A percentile compares a stretch with the other conserved stretches of the same genome.
phyloP scores from a whole-genome alignment of 2,888 invertebrate species.

The Sisyra nigra region DNA sequence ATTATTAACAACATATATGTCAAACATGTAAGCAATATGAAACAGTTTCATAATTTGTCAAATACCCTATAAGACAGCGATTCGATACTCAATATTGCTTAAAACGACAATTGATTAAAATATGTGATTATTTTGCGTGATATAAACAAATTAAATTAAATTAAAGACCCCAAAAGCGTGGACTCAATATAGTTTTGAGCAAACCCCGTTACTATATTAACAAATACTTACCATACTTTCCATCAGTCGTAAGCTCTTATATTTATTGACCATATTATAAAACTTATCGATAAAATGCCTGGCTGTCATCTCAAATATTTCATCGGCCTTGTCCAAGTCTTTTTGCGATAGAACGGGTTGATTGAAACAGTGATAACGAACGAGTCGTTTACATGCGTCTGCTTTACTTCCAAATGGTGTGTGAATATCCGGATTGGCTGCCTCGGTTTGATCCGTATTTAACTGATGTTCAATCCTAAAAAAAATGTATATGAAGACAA shows the following conservation, averaged over 20 bases:
- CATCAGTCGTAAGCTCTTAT: constrained; percentile 51
- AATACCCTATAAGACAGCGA: no score
- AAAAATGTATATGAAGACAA: constrained; percentile 11
- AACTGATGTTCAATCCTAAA: constrained; percentile 57
- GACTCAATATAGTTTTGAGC: no score
- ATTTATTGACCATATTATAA: constrained; percentile 54
- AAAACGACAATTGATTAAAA: no score
- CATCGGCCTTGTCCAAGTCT: constrained; percentile 49
- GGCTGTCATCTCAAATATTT: constrained; percentile 50
- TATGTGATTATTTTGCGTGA: no score
- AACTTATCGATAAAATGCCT: constrained; percentile 52
- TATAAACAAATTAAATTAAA: no score
- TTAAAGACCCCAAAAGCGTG: no score
- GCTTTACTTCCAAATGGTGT: constrained; percentile 52
- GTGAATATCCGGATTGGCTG: constrained; percentile 53
- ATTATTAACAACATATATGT: no score
- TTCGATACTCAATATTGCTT: no score
- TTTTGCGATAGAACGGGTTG: constrained; percentile 43
- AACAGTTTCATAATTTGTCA: no score
- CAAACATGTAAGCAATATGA: no score
- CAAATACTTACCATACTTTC: constrained; percentile 55
- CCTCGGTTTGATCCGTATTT: constrained; percentile 57
- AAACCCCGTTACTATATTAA: no score
- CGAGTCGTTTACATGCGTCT: constrained; percentile 58
- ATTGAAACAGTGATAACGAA: constrained; percentile 63